These are phyloP conservation scores for Baronia brevicornis DNA, from an alignment of 2,888 invertebrate species.

Conservation along the genomic window DNA sequence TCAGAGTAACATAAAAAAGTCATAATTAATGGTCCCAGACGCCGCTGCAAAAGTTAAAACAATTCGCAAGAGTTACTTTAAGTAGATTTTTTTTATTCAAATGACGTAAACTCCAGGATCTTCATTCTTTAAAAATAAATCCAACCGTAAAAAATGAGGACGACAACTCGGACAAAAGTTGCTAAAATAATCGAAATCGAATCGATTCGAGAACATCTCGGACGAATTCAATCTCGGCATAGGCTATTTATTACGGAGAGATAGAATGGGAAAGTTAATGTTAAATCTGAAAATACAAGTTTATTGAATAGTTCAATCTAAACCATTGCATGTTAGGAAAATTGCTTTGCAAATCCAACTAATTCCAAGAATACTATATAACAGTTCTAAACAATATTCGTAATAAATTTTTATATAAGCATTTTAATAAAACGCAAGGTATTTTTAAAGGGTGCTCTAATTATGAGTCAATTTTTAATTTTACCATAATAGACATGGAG, in stretches of 20 bases:
- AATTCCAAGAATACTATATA: constrained; percentile 21
- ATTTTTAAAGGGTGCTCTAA: constrained; percentile 2
- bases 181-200: no score
- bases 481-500: no score
- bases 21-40: constrained; percentile 10
- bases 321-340: constrained; percentile 12
- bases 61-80: neutral
- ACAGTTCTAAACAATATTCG: constrained; percentile 23
- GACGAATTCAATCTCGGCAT: no score
- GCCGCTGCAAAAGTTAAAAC: no score
- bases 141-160: no score
- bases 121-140: no score
- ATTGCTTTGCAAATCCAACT: constrained; percentile 25
- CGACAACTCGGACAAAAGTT: no score
- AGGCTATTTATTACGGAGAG: no score
- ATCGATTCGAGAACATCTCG: no score
- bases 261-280: neutral
- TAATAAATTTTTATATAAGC: no score
- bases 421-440: constrained; percentile 9
- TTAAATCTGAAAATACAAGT: constrained; percentile 5
- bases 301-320: constrained; percentile 1
- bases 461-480: neutral
- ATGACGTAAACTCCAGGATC: no score
- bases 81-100: no score
- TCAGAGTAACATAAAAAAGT: neutral